Evolutionary conservation across 2,797 vertebrate species (phyloP).

Genomic region (Peromyscus melanophrys): DNA sequence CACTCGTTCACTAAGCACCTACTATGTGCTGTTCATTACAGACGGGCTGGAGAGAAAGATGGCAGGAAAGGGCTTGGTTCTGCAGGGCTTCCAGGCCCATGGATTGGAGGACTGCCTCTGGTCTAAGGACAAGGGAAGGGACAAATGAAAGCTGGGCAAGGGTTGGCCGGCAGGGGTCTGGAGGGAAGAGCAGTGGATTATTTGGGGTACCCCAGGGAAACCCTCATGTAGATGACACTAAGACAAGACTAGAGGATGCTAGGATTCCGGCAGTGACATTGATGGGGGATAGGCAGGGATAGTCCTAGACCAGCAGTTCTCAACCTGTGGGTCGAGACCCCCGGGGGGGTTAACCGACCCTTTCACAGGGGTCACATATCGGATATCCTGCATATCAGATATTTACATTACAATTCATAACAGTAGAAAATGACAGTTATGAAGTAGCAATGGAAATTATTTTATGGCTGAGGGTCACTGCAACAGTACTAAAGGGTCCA

Average conservation of each 20-base stretch:
- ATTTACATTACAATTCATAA: not conserved
- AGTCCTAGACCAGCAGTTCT: not conserved
- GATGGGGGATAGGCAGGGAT: not conserved
- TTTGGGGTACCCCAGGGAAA: not conserved
- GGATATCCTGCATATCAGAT: not conserved
- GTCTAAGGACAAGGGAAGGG: not conserved
- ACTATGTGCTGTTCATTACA: not conserved
- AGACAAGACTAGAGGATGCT: not conserved
- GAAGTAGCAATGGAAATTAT: not conserved
- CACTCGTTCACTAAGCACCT: not conserved
- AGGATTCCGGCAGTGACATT: no score
- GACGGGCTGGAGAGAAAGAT: not conserved
- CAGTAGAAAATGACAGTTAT: not conserved
- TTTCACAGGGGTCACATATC: not conserved
- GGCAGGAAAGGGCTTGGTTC: not conserved
- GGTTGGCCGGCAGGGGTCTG: accelerated
- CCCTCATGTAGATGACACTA: not conserved
- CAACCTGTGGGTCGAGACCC: not conserved
- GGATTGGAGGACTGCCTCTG: not conserved
- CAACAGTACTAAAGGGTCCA: not conserved
- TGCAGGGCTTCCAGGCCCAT: not conserved
- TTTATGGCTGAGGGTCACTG: not conserved
- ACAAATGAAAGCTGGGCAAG: no score
- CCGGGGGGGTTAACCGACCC: not conserved
- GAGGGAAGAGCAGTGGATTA: not conserved